Percentiles rank a stretch among this genome's conserved stretches.
Conservation (phyloP, 2,888 invertebrate species). For the Rhamnusium bicolor region DNA sequence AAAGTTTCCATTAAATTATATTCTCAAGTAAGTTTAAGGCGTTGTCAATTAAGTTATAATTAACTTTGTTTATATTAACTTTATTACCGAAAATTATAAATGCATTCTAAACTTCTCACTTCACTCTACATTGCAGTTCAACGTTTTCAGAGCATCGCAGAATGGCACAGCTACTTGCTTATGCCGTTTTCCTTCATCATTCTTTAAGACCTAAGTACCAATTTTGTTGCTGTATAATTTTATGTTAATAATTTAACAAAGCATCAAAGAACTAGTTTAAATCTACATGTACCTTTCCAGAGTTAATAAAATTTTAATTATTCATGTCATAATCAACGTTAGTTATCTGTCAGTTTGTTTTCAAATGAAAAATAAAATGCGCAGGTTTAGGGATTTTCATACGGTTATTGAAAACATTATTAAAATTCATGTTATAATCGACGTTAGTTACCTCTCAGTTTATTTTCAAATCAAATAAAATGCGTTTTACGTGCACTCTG, state of each 20-base stretch:
- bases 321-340: slow-evolving; percentile 32
- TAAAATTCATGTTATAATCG: too few relatives aligned
- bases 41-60: slow-evolving; percentile 37
- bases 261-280: slow-evolving; percentile 6
- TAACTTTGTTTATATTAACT: slow-evolving; percentile 31
- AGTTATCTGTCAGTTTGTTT: neutral
- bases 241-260: slow-evolving; percentile 19
- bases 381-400: neutral
- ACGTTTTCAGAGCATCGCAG: neutral
- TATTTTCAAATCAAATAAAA: too few relatives aligned
- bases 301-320: slow-evolving; percentile 38
- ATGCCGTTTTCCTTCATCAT: slow-evolving; percentile 22
- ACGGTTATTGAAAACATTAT: neutral
- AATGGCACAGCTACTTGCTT: slow-evolving; percentile 6
- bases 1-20: slow-evolving; percentile 31
- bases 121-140: neutral
- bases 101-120: slow-evolving; percentile 8
- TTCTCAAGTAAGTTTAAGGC: slow-evolving; percentile 30
- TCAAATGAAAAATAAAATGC: neutral
- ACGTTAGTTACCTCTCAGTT: too few relatives aligned
- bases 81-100: slow-evolving; percentile 21
- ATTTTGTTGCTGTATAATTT: neutral
- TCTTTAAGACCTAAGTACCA: neutral
- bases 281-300: slow-evolving; percentile 15
- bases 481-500: neutral